Base-by-base conservation (phyloP, 2,888 invertebrate genomes). In the Oegoconia quadripuncta region DNA sequence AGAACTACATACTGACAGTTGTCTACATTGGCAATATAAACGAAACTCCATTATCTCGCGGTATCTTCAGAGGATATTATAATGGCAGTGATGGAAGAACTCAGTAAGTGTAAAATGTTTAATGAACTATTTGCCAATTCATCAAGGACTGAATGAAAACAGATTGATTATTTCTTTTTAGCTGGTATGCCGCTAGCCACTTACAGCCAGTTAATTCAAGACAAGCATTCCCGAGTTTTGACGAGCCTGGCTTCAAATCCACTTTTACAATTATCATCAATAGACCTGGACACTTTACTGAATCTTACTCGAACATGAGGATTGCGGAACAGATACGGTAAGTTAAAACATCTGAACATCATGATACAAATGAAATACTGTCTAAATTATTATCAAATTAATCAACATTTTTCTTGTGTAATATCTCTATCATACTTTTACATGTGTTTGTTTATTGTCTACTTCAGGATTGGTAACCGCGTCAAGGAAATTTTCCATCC, bases 201-300 rank as follows among this genome's bases (percentile, higher is more conserved):
- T 91, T 95, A 60, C 93, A 94, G 74, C 91, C 95, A 0, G 93
- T 93, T 0, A 92, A 94, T 66, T 93, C 94, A 0, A 89, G 94
- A 25, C 90, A 91, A 56, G 93, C 93, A 1, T 95, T 95, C 75
- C 95, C 95, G 0, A 92, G 95, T 66, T 94, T 95, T 57, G 95
- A 96, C 68, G 95, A 96, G 64, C 95, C 95, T 2, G 93, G 87
- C 0, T 84, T 77, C 42, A 87, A 86, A 43, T 78, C 84, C 1
- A 77, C 92, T 0, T 87, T 94, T 46, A 93, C 93, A 13, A 84
- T 87, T 14, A 73, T 68, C 31, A 65, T 86, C 26, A 80, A 81
- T 41, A 66, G 83, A 30, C 83, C 76, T 13, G 41, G 44, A 0
- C 28, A 59, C 33, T 87, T 74, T 34, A 63, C 62, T 0, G 62